These are phyloP conservation scores for Leucania comma DNA, from an alignment of 2,888 invertebrate genomes.

Conservation along the genomic window DNA sequence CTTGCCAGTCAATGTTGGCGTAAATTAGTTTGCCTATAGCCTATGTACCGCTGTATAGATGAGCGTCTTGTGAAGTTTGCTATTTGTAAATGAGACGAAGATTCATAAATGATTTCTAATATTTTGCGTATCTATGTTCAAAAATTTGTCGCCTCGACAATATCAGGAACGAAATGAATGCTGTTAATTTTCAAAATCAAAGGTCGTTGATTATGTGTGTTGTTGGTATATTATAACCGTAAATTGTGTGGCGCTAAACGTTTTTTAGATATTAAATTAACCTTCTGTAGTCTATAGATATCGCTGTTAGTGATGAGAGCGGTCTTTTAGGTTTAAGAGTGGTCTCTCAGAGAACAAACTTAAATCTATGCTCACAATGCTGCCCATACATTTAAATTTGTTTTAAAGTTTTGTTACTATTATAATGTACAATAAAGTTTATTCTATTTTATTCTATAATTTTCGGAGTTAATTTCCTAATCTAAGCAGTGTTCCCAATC, in stretches of 20 bases:
- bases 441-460: too few species aligned
- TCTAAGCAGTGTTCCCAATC: constrained; percentile 4
- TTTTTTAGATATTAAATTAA: background rate
- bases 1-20: constrained; percentile 37
- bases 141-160: background rate
- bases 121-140: too few species aligned
- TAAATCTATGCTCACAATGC: too few species aligned
- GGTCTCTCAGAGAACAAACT: too few species aligned
- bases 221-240: background rate
- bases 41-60: background rate
- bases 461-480: constrained; percentile 9
- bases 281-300: background rate
- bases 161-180: background rate
- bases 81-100: background rate
- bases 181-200: background rate
- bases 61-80: background rate
- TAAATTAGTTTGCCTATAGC: constrained; percentile 34
- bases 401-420: too few species aligned
- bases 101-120: too few species aligned
- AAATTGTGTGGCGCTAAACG: background rate
- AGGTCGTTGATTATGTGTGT: background rate
- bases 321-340: too few species aligned
- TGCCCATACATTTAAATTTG: too few species aligned
- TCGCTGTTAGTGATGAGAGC: too few species aligned
- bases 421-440: too few species aligned